Evolutionary conservation across 2,797 vertebrate genomes (phyloP).

Genomic region (Champsocephalus gunnari): DNA sequence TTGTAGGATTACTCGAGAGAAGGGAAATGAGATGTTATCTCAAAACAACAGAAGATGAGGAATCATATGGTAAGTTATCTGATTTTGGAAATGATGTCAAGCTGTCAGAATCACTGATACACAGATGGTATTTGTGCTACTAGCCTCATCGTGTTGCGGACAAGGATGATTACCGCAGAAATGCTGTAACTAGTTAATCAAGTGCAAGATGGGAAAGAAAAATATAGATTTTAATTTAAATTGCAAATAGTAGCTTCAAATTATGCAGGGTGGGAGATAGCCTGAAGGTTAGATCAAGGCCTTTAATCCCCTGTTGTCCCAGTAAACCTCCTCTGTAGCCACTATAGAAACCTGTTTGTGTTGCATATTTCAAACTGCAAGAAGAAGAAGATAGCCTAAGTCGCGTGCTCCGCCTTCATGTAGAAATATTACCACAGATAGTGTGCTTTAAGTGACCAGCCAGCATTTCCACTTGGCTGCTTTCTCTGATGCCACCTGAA

Average conservation of each 20-base stretch:
- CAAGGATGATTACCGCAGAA: slow-evolving; percentile 34
- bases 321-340: slow-evolving; percentile 48
- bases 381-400: slow-evolving; percentile 33
- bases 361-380: slow-evolving; percentile 61
- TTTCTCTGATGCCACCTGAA: slow-evolving; percentile 82
- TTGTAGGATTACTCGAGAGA: slow-evolving; percentile 71
- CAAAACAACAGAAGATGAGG: slow-evolving; percentile 57
- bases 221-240: slow-evolving; percentile 69
- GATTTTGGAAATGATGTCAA: slow-evolving; percentile 63
- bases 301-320: slow-evolving; percentile 60
- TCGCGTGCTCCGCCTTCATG: slow-evolving; percentile 59
- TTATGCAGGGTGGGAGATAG: slow-evolving; percentile 38
- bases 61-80: slow-evolving; percentile 57
- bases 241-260: slow-evolving; percentile 59
- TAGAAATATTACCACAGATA: slow-evolving; percentile 78
- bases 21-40: slow-evolving; percentile 77
- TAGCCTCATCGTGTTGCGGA: slow-evolving; percentile 19
- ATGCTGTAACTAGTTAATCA: slow-evolving; percentile 30
- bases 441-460: slow-evolving; percentile 80
- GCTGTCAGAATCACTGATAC: slow-evolving; percentile 54
- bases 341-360: slow-evolving; percentile 46
- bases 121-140: slow-evolving; percentile 25
- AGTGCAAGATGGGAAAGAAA: slow-evolving; percentile 44
- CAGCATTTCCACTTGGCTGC: slow-evolving; percentile 81
- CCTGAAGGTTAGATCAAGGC: slow-evolving; percentile 59